phyloP scores from a whole-genome alignment of 2,113 vertebrate species.

The Porphyrio hochstetteri region DNA sequence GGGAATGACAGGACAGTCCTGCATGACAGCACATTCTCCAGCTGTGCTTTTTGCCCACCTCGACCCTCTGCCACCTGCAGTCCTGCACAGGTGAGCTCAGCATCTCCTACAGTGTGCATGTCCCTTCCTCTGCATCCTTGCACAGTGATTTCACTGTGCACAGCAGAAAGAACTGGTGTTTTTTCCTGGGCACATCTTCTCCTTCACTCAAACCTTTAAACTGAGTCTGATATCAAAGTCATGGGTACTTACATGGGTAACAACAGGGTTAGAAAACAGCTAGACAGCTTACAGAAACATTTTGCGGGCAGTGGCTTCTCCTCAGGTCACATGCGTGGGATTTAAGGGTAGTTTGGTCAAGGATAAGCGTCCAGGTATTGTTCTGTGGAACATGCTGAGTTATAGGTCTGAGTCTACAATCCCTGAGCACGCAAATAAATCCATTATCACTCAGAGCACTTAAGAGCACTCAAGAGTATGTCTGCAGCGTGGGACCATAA shows the following conservation, averaged over 20 bases:
- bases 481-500: neutral
- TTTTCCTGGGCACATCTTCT: neutral
- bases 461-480: conserved; percentile 35
- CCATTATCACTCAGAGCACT: conserved; percentile 40
- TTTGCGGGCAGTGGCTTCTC: neutral
- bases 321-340: neutral
- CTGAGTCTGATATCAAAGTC: neutral
- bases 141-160: neutral
- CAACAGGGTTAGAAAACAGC: neutral
- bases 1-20: neutral
- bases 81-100: neutral
- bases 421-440: neutral
- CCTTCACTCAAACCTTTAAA: neutral
- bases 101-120: fast-evolving
- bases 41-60: neutral
- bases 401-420: neutral
- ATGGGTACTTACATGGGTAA: neutral
- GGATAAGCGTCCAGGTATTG: neutral
- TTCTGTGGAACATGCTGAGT: neutral
- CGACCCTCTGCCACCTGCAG: neutral
- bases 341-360: neutral
- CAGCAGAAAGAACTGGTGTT: neutral
- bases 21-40: neutral
- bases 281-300: neutral
- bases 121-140: neutral